Evolutionary conservation across 2,888 invertebrate species (phyloP).

Genomic region (Meghimatium bilineatum): DNA sequence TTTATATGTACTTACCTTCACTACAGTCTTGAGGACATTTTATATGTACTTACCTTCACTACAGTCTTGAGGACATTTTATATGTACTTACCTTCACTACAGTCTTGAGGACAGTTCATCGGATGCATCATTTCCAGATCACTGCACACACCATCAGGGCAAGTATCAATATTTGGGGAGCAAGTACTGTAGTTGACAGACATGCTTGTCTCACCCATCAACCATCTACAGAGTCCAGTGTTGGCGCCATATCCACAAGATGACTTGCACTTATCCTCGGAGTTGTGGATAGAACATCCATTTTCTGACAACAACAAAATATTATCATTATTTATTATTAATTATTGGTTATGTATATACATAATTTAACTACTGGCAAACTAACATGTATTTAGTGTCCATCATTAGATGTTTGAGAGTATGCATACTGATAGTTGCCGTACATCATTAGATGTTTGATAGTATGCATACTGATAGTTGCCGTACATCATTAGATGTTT

Average conservation of each 20-base stretch:
- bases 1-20: neutral
- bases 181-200: constrained; percentile 80
- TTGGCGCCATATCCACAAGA: constrained; percentile 63
- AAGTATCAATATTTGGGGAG: constrained; percentile 82
- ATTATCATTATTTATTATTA: neutral
- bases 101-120: constrained; percentile 86
- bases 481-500: too few relatives aligned
- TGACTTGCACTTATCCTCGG: constrained; percentile 46
- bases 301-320: neutral
- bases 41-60: neutral
- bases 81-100: constrained; percentile 77
- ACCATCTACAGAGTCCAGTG: constrained; percentile 54
- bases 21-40: neutral
- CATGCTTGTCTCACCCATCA: constrained; percentile 49
- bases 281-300: constrained; percentile 21
- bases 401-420: too few relatives aligned
- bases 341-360: too few relatives aligned
- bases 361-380: too few relatives aligned
- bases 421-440: too few relatives aligned
- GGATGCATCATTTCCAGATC: constrained; percentile 82
- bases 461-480: too few relatives aligned
- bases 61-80: neutral
- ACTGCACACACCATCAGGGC: constrained; percentile 85
- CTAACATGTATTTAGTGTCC: too few relatives aligned
- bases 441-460: too few relatives aligned